Percentiles rank a stretch among this genome's conserved stretches.
phyloP scores from a whole-genome alignment of 2,888 invertebrate species.

The Orchestes rusci region DNA sequence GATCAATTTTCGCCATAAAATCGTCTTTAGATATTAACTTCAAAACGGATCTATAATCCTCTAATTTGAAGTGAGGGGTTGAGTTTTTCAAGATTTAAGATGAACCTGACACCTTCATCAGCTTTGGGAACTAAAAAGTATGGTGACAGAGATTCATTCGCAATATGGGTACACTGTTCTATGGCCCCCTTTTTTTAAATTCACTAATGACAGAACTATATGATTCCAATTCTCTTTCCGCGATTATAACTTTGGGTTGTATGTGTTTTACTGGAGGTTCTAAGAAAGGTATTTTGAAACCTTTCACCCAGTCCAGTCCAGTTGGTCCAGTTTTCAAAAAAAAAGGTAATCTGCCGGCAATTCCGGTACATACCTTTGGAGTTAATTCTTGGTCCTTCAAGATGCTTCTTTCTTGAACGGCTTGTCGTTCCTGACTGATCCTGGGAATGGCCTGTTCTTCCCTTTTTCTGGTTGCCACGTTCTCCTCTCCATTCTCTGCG shows the following conservation, averaged over 20 bases:
- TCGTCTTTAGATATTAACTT: constrained; percentile 18
- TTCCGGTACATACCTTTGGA: neutral
- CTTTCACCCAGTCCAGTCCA: constrained; percentile 5
- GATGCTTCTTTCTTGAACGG: constrained; percentile 3
- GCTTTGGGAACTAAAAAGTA: constrained; percentile 12
- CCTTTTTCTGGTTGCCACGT: constrained; percentile 5
- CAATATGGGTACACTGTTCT: constrained; percentile 7
- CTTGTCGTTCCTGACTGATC: constrained; percentile 4
- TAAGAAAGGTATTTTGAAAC: constrained; percentile 9
- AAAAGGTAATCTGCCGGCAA: constrained; percentile 1
- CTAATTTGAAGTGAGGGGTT: constrained; percentile 29
- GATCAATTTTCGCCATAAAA: constrained; percentile 20
- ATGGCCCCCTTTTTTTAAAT: constrained; percentile 5
- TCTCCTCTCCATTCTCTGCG: constrained; percentile 3
- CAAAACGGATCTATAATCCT: constrained; percentile 26
- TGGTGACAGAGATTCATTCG: constrained; percentile 4
- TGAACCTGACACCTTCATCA: constrained; percentile 19
- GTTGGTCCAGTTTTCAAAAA: constrained; percentile 3
- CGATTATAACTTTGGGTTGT: neutral
- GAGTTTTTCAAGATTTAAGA: constrained; percentile 9
- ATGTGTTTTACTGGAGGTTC: constrained; percentile 2
- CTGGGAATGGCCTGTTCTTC: constrained; percentile 3
- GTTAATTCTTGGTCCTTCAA: constrained; percentile 2
- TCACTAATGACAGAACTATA: constrained; percentile 6
- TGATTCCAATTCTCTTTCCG: constrained; percentile 1